Conservation (phyloP, 2,888 invertebrate genomes). For the Adelognathus sp. region DNA sequence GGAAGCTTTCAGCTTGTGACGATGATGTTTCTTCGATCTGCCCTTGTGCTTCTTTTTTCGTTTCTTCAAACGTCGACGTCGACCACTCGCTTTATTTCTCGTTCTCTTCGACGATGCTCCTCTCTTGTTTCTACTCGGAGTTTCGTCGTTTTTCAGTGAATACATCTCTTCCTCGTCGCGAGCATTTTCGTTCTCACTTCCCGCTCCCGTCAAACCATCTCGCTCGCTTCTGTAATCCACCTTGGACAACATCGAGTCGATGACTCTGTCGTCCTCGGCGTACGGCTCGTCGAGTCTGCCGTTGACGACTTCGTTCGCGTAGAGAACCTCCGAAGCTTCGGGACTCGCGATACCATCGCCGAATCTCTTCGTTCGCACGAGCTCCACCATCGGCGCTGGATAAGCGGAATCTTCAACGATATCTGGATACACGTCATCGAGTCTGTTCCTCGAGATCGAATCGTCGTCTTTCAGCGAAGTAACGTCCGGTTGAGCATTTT, state of each 20-base stretch:
- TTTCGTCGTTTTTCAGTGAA: neutral
- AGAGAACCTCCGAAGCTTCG: slow-evolving; percentile 13
- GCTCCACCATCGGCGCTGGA: slow-evolving; percentile 27
- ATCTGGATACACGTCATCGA: slow-evolving; percentile 60
- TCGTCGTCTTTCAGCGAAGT: slow-evolving; percentile 29
- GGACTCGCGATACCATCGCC: slow-evolving; percentile 13
- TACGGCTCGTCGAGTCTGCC: slow-evolving; percentile 38
- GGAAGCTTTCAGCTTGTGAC: neutral
- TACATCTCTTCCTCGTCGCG: neutral
- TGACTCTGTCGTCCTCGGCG: slow-evolving; percentile 53
- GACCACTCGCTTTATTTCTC: neutral
- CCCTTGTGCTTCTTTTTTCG: neutral
- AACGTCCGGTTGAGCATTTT: neutral
- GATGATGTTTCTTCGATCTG: slow-evolving; percentile 16
- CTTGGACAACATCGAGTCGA: slow-evolving; percentile 58
- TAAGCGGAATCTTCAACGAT: slow-evolving; percentile 23
- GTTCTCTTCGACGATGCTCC: neutral
- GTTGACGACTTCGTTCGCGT: slow-evolving; percentile 26
- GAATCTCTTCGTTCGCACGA: slow-evolving; percentile 52
- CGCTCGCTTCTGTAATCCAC: slow-evolving; percentile 41
- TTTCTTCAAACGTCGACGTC: neutral
- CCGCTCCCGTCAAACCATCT: neutral
- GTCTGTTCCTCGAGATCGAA: slow-evolving; percentile 29
- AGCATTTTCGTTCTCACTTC: neutral
- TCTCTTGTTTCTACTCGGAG: slow-evolving; percentile 10